Base-by-base conservation (phyloP, 2,888 invertebrate species). In the Mesorhabditis belari region DNA sequence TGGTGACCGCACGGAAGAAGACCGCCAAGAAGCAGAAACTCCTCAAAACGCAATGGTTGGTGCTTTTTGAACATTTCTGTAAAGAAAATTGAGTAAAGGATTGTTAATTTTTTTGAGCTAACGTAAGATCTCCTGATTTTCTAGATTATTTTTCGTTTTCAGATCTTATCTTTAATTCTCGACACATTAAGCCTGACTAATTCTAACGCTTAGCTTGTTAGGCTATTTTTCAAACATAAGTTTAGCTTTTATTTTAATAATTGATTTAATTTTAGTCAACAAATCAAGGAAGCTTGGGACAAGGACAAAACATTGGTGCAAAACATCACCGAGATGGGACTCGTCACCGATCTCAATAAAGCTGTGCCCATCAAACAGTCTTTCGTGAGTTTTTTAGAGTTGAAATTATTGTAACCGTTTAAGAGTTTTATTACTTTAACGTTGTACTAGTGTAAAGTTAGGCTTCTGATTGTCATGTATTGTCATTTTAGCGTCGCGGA, bases 331-430 rank as follows among this genome's bases (percentile, higher is more conserved):
- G 62, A 71, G 23, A 69, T 71, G 69, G 74, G 73, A 24, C 63
- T 75, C 28, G 69, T 67, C 4, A 65, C 66, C 57, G 61, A 75
- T 56, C 69, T 67, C 25, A 75, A 75, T 60, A 65, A 70, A n/a
- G 66, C 66, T 3, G 65, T 75, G 5, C 63, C 65, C 3, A 65
- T 73, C 25, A 61, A 58, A 51, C 59, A 67, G 27, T 23, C 26
- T 1, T 59, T 63, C 26, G 71, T 70, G 50, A 60, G 67, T 63
- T n/a, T n/a, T n/a, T n/a, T n/a, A n/a, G n/a, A n/a, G n/a, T n/a
- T n/a, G n/a, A n/a, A n/a, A n/a, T n/a, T n/a, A n/a, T n/a, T n/a
- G n/a, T n/a, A n/a, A n/a, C n/a, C n/a, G n/a, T n/a, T n/a, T n/a
- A n/a, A n/a, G n/a, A n/a, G n/a, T n/a, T n/a, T n/a, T n/a, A n/a